A percentile compares a stretch with the other conserved stretches of the same genome.
These are phyloP conservation scores for Murina feae DNA, from an alignment of 2,113 vertebrate genomes.

Conservation along the genomic window DNA sequence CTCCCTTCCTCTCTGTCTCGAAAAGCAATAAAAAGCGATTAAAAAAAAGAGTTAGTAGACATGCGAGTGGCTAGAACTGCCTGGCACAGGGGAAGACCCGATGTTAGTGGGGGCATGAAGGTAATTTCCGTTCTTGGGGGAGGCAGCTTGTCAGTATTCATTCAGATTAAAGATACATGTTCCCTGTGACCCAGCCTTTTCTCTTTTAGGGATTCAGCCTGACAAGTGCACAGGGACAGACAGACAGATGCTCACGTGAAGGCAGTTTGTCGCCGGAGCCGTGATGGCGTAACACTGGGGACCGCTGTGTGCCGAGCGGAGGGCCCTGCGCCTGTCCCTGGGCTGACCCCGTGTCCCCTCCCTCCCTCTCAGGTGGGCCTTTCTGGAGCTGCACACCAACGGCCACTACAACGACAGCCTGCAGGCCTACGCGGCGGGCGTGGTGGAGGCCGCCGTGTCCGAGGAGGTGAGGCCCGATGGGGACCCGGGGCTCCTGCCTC, in stretches of 20 bases:
- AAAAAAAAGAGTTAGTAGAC: not conserved
- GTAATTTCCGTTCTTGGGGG: not conserved
- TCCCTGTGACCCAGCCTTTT: not conserved
- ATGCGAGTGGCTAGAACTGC: not conserved
- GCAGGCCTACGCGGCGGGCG: conserved; percentile 93
- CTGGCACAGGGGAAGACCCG: not conserved
- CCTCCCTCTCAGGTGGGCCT: conserved; percentile 86
- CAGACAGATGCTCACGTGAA: not conserved
- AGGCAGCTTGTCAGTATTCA: not conserved
- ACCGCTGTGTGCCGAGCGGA: accelerated
- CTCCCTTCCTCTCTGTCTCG: no score
- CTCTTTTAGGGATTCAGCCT: not conserved
- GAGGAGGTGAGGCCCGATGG: conserved; percentile 81
- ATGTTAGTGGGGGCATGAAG: not conserved
- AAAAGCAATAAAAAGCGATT: no score
- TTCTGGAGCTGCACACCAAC: conserved; percentile 88
- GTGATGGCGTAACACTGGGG: not conserved
- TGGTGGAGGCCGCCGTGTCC: conserved; percentile 88
- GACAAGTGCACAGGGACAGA: no score
- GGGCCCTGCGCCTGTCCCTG: accelerated
- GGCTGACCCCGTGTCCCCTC: not conserved
- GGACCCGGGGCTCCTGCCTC: not conserved
- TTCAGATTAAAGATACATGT: not conserved
- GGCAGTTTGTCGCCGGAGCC: accelerated
- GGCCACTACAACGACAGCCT: conserved; percentile 87